Percentiles rank a stretch among this genome's conserved stretches.
phyloP scores from a whole-genome alignment of 2,888 invertebrate species.

The Argyra leucocephala region DNA sequence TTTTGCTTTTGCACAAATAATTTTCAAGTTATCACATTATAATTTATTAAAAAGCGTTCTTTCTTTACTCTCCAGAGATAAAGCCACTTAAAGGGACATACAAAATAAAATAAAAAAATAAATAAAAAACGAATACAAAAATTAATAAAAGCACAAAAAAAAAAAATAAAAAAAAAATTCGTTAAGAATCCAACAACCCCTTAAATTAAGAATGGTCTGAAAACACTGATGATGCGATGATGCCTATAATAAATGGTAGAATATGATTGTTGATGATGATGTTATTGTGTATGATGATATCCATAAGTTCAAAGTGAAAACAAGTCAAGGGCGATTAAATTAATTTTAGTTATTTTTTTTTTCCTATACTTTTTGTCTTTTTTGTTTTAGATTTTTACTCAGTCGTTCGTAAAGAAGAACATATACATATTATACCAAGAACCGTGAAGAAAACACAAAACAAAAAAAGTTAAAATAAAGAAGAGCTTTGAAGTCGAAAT shows the following conservation, averaged over 20 bases:
- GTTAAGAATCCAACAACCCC: neutral
- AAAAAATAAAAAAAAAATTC: neutral
- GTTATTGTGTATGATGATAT: neutral
- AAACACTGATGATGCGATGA: neutral
- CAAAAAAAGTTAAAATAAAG: neutral
- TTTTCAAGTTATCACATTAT: neutral
- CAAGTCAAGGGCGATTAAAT: constrained; percentile 6
- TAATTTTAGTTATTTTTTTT: neutral
- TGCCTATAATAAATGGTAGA: too few relatives aligned
- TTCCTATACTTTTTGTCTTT: neutral
- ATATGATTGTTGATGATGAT: neutral
- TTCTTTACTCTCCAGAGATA: neutral
- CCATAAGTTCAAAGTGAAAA: constrained; percentile 1
- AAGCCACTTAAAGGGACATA: neutral
- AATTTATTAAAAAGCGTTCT: too few relatives aligned
- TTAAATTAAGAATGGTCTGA: neutral
- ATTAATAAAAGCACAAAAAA: neutral
- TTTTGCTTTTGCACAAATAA: neutral
- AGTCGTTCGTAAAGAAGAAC: neutral
- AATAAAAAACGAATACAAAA: neutral
- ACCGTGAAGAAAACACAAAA: neutral
- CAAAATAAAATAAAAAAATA: neutral
- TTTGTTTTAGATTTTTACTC: neutral
- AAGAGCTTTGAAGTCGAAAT: constrained; percentile 2
- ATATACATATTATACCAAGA: neutral